Base-by-base conservation (phyloP, 2,113 vertebrate genomes). In the Chamaetylas fuelleborni region DNA sequence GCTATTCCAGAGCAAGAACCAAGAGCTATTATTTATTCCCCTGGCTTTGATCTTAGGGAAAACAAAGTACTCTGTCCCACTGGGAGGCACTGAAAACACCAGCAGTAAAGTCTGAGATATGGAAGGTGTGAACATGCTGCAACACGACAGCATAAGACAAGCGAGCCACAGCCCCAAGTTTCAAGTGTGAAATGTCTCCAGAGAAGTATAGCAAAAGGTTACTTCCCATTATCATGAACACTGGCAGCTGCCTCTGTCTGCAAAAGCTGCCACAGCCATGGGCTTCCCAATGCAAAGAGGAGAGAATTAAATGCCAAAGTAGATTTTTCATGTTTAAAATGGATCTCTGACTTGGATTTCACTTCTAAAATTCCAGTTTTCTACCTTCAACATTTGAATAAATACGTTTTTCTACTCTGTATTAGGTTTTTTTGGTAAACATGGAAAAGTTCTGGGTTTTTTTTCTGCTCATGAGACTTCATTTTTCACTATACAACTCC, bases 121-220 rank as follows among this genome's bases (percentile, higher is more conserved):
- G 6, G 36, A 88, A 80, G 11, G 54, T 0, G 1, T 33, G 17
- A 93, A 76, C 24, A 10, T 19, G 50, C 36, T 78, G 34, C 1
- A 5, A 42, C 0, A 1, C 9, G 34, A 81, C 23, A 73, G 15
- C 1, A 0, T 12, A 40, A 47, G 29, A 58, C 38, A 82, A 65
- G 17, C 14, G 2, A 93, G 23, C 29, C 81, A 50, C 1, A 7
- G 48, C 2, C 26, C 7, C 36, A 84, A 2, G 33, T 73, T 78
- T 62, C 64, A 90, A 34, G 9, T 33, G 31, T 48, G 20, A 24
- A 47, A 56, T 4, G 9, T 56, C 31, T 77, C 5, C 1, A 70
- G 60, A 65, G 56, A 62, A 83, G 36, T 24, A 62, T 23, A 54
- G 40, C 51, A 57, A 56, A 45, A 54, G 26, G 53, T 64, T 79